These are phyloP conservation scores for Eclectus roratus DNA, from an alignment of 2,113 vertebrate genomes.

Conservation along the genomic window DNA sequence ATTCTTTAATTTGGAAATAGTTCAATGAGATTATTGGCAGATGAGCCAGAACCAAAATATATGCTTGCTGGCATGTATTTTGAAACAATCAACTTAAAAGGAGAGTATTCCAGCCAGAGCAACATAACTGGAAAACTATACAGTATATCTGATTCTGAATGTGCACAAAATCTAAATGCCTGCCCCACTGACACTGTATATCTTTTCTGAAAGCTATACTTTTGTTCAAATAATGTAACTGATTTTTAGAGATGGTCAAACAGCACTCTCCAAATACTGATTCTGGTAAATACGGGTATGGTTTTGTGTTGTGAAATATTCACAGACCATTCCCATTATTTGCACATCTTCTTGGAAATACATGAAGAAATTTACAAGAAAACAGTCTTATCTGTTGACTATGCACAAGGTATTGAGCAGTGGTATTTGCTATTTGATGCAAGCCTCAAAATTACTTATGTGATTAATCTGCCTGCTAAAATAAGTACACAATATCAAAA, in stretches of 20 bases:
- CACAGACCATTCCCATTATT: not conserved
- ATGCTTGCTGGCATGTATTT: not conserved
- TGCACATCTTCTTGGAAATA: not conserved
- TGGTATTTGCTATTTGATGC: not conserved
- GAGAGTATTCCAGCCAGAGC: not conserved
- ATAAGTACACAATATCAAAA: not conserved
- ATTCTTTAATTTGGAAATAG: slow-evolving; percentile 11
- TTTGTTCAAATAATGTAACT: not conserved
- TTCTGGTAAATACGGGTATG: not conserved
- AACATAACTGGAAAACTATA: not conserved
- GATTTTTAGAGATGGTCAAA: not conserved
- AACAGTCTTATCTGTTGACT: not conserved
- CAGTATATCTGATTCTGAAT: not conserved
- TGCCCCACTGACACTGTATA: not conserved
- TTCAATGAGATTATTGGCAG: not conserved
- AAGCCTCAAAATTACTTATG: not conserved
- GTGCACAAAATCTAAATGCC: not conserved
- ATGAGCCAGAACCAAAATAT: slow-evolving; percentile 8
- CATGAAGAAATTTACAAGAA: not conserved
- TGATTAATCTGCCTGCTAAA: not conserved
- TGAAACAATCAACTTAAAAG: not conserved
- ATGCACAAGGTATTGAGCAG: not conserved
- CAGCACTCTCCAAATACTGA: not conserved
- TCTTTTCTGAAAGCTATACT: not conserved
- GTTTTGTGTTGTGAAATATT: not conserved